Base-by-base conservation (phyloP, 2,888 invertebrate genomes). In the Ommatoiulus sabulosus region DNA sequence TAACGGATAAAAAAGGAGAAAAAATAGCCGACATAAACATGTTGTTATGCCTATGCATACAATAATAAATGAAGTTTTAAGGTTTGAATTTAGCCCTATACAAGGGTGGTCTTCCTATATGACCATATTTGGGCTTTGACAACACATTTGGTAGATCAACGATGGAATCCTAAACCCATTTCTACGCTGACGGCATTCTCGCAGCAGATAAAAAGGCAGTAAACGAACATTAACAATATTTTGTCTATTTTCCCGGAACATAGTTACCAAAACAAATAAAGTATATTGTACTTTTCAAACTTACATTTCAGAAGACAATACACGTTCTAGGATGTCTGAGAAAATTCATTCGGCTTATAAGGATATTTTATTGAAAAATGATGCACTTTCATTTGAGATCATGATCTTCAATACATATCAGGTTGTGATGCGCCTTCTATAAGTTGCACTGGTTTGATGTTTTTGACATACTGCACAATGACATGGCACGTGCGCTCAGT, bases 11-110 rank as follows among this genome's bases (percentile, higher is more conserved):
- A 85, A 85, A 85, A 85, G 44, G 85, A 85, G n/a, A 35, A 85
- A 44, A 35, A 85, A 85, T 17, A 4, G 85, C 85, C 85, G 85
- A 15, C 85, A 85, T 85, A 85, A 85, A 85, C 85, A 44, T 46
- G 44, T 85, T 46, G 44, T 72, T 72, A 72, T 72, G 72, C 72
- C 72, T 72, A 5, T 72, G 72, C 72, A 72, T 72, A 72, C 72
- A 72, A 72, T 72, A 72, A 72, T 72, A 72, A 72, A 72, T 72
- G 72, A 72, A 72, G 72, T 72, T 72, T 72, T 72, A 20, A 35
- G 72, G 72, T 10, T 24, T 24, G 72, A n/a, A 7, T 6, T 72
- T 24, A 24, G 24, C 72, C 72, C 10, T 72, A 52, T 46, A 57
- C 72, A 72, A 24, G 72, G 72, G 72, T 72, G 72, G 72, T n/a